A percentile compares a stretch with the other conserved stretches of the same genome.
phyloP scores from a whole-genome alignment of 1,140 invertebrate species.

The Eufriesea mexicana region DNA sequence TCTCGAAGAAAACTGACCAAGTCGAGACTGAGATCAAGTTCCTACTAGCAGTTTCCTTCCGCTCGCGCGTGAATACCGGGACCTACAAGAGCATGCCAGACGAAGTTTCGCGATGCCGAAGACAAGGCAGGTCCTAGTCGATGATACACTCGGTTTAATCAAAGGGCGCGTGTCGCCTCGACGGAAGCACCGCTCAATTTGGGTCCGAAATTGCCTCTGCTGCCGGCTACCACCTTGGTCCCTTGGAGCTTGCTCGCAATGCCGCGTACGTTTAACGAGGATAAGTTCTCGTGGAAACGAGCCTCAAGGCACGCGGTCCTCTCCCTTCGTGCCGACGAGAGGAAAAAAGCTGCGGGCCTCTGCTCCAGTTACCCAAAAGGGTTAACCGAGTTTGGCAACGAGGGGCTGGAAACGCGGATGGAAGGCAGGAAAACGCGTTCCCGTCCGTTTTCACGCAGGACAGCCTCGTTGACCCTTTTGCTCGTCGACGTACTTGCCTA shows the following conservation, averaged over 20 bases:
- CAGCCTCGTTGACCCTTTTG: constrained; percentile 38
- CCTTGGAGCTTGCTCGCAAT: too few species aligned
- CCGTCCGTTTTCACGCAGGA: constrained; percentile 27
- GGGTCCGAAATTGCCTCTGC: constrained; percentile 20
- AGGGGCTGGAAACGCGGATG: constrained; percentile 10
- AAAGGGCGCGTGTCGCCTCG: constrained; percentile 26
- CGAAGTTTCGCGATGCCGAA: background rate
- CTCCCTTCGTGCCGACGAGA: background rate
- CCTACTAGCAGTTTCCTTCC: too few species aligned
- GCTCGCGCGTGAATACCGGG: too few species aligned
- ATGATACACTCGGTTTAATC: constrained; percentile 42
- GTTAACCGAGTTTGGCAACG: constrained; percentile 25
- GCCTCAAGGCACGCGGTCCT: background rate
- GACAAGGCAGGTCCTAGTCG: constrained; percentile 5
- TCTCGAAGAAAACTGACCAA: too few species aligned
- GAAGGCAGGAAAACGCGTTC: constrained; percentile 22
- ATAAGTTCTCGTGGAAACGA: constrained; percentile 11
- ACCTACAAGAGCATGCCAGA: background rate
- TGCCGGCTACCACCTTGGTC: background rate
- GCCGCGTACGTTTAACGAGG: background rate
- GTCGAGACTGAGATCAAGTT: too few species aligned
- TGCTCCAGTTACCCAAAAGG: constrained; percentile 38
- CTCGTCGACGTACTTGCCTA: constrained; percentile 43
- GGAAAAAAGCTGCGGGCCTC: background rate
- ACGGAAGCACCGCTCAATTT: constrained; percentile 26